Base-by-base conservation (phyloP, 2,888 invertebrate species). In the Pristionchus maxplancki region DNA sequence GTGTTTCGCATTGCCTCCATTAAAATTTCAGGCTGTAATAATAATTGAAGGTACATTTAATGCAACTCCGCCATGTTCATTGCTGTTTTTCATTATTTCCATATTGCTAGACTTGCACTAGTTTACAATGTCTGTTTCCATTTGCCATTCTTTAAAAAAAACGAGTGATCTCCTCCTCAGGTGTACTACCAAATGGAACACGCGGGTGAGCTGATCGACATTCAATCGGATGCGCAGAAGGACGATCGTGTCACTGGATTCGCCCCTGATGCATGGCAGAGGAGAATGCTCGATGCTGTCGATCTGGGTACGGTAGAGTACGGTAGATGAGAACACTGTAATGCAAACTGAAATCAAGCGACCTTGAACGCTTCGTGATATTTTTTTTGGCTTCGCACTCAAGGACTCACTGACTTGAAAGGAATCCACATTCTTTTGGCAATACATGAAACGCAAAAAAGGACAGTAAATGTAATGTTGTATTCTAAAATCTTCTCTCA, bases 221-320 rank as follows among this genome's bases (percentile, higher is more conserved):
- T 94, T 83, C 92, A 91, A 81, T 92, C 93, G 0, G 94, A 94
- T 85, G 93, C 94, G 6, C 90, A 92, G 86, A 93, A 93, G 88
- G 94, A 94, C 85, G 93, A 94, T 84, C 92, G 94, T 89, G 94
- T 94, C 71, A 93, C 92, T 89, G 94, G 94, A 50, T 95, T 95
- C 90, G 91, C 92, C 87, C 95, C 95, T 9, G 95, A 95, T 92
- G 94, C 92, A 20, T 95, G 95, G 95, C 95, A 95, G 89, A 90
- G 93, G 62, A 89, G 93, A 71, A 94, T 95, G 92, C 91, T 95
- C 64, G 94, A 95, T 88, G 94, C 93, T 17, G 94, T 95, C n/a
- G 95, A 95, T 88, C 91, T 93, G 89, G 93, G 93, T 93, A 48
- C 58, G 86, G 44, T 48, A 48, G 58, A 24, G 31, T 71, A 37